Evolutionary conservation across 2,797 vertebrate species (phyloP).

Genomic region (Prionace glauca): DNA sequence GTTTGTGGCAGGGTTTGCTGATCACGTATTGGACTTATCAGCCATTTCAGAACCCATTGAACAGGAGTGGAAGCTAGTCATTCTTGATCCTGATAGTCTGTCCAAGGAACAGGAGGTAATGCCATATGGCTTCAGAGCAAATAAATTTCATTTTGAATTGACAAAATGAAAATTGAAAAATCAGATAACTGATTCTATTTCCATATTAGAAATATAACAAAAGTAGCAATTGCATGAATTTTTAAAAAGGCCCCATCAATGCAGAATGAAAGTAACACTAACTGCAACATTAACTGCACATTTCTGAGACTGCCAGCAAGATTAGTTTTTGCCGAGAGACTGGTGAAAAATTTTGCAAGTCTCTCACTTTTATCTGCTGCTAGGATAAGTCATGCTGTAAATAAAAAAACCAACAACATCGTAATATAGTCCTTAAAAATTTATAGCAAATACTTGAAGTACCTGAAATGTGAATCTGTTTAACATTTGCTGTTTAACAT

Average conservation of each 20-base stretch:
- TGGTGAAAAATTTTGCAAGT: background rate
- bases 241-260: too few relatives aligned
- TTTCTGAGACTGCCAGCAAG: background rate
- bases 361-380: background rate
- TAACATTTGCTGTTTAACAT: background rate
- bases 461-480: background rate
- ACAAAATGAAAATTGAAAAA: background rate
- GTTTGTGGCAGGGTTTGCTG: too few relatives aligned
- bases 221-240: background rate
- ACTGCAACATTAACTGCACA: background rate
- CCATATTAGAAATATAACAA: background rate
- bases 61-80: too few relatives aligned
- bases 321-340: background rate
- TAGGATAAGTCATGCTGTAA: background rate
- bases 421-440: background rate
- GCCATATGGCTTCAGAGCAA: background rate
- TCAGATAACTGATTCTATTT: background rate
- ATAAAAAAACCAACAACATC: background rate
- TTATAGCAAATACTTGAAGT: background rate
- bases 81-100: too few relatives aligned
- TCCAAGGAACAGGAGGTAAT: too few relatives aligned
- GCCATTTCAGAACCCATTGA: too few relatives aligned
- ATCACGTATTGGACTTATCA: too few relatives aligned
- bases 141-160: background rate
- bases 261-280: background rate